Percentiles rank a stretch among this genome's conserved stretches.
These are phyloP conservation scores for Aplysina aerophoba DNA, from an alignment of 37 sponge, comb jelly and placozoan genomes.

Conservation along the genomic window DNA sequence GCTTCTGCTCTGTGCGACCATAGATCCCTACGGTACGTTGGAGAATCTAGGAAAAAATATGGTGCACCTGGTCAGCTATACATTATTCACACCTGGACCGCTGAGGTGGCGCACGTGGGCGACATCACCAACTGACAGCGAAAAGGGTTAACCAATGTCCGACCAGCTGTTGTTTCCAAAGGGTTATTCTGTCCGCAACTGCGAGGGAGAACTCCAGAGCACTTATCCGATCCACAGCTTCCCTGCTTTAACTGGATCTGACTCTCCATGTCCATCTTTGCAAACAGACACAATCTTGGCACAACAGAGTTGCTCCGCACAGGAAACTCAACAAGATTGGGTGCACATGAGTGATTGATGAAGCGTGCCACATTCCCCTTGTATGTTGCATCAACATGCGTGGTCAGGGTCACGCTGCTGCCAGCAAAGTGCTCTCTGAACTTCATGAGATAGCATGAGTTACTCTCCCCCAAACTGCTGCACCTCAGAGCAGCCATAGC, in stretches of 20 bases:
- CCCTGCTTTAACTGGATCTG: neutral
- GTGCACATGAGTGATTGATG: constrained; percentile 89
- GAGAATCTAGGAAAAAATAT: too few relatives aligned
- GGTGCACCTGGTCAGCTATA: too few relatives aligned
- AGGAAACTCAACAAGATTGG: constrained; percentile 69
- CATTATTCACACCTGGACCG: too few relatives aligned
- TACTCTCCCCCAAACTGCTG: neutral
- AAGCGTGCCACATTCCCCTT: constrained; percentile 77
- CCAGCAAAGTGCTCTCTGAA: constrained; percentile 60
- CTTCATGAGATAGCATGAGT: constrained; percentile 64
- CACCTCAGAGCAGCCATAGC: constrained; percentile 59
- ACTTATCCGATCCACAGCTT: constrained; percentile 58
- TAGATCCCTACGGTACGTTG: too few relatives aligned
- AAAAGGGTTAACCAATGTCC: too few relatives aligned
- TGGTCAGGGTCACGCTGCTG: constrained; percentile 42
- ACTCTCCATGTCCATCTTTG: constrained; percentile 51
- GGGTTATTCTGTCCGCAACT: too few relatives aligned
- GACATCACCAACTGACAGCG: too few relatives aligned
- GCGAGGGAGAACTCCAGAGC: constrained; percentile 46
- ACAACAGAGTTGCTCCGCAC: constrained; percentile 73
- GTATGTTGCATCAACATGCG: constrained; percentile 79
- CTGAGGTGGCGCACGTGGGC: too few relatives aligned
- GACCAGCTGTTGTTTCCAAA: too few relatives aligned
- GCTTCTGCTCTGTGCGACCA: too few relatives aligned
- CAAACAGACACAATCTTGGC: constrained; percentile 79